Conservation (phyloP, 2,113 vertebrate genomes). For the Irena cyanogastra region DNA sequence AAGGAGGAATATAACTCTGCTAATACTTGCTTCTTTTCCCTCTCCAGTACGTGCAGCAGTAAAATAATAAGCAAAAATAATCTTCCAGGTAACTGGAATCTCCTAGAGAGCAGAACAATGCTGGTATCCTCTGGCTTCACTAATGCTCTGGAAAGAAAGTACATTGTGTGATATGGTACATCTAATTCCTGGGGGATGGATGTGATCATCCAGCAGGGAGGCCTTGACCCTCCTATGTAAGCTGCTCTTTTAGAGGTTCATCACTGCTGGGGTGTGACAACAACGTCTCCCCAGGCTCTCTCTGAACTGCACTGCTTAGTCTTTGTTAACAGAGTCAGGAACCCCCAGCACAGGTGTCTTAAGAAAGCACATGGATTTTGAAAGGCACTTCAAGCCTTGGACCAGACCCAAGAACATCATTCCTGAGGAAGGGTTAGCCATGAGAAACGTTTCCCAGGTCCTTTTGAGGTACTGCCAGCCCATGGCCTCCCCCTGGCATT, state of each 20-base stretch:
- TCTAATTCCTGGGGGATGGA: neutral
- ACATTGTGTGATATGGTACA: fast-evolving
- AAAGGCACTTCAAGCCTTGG: neutral
- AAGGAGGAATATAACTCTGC: neutral
- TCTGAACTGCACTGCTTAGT: fast-evolving
- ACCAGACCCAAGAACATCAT: neutral
- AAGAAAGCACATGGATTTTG: neutral
- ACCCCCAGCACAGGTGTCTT: neutral
- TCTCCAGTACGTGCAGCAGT: neutral
- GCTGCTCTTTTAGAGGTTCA: neutral
- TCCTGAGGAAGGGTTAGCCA: fast-evolving
- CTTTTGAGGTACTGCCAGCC: neutral
- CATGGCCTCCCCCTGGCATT: neutral
- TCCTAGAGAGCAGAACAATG: neutral
- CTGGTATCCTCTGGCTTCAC: neutral
- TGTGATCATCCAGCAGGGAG: neutral
- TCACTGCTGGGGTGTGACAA: neutral
- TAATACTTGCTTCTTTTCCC: neutral
- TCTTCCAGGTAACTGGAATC: neutral
- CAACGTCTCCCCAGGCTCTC: neutral
- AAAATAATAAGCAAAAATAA: neutral
- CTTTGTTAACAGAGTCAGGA: neutral
- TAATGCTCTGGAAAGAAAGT: neutral
- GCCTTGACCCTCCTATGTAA: neutral
- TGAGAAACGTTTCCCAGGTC: neutral